phyloP scores from a whole-genome alignment of 2,888 invertebrate species.

The Zelleria hepariella region DNA sequence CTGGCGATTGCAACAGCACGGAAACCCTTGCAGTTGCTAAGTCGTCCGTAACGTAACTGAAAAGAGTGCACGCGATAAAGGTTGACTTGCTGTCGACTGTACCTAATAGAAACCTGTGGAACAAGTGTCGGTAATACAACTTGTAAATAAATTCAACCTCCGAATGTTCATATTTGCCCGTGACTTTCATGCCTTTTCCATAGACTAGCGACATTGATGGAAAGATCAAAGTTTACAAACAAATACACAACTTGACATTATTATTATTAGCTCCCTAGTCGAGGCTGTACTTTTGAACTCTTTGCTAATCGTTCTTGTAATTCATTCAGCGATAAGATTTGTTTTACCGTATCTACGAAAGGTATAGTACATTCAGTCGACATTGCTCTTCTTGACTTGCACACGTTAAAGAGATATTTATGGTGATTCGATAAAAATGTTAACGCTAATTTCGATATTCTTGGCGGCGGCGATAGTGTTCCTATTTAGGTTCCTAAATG shows the following conservation, averaged over 20 bases:
- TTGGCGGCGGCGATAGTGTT: conserved; percentile 29
- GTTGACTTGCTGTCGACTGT: no score
- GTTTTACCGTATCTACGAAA: conserved; percentile 14
- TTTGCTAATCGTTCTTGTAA: background rate
- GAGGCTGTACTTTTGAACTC: background rate
- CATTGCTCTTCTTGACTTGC: background rate
- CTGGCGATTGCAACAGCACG: no score
- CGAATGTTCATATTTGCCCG: no score
- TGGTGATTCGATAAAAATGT: background rate
- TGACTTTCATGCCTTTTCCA: no score
- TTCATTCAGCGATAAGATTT: background rate
- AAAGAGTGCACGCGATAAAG: no score
- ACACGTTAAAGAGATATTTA: background rate
- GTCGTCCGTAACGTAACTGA: no score
- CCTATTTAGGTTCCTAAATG: conserved; percentile 43
- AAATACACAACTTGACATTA: background rate
- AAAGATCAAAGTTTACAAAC: background rate
- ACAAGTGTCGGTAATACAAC: no score
- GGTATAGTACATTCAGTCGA: background rate
- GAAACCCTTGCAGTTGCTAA: no score
- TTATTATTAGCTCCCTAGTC: background rate
- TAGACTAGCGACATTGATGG: background rate
- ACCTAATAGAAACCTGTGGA: no score
- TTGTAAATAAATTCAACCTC: no score
- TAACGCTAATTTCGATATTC: conserved; percentile 7